Evolutionary conservation across 2,888 invertebrate species (phyloP).

Genomic region (Leptogaster cylindrica): DNA sequence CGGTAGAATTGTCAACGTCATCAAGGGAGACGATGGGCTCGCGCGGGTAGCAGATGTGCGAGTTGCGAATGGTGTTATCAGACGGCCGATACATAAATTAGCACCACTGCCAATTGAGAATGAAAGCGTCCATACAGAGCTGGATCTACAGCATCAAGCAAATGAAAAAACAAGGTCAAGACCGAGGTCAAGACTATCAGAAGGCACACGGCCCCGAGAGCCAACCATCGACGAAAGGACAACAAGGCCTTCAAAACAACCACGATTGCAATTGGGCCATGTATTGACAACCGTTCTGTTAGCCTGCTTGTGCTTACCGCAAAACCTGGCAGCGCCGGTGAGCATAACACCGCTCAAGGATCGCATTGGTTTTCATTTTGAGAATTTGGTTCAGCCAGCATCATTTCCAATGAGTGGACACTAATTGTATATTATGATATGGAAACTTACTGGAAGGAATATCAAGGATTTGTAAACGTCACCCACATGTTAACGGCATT

Average conservation of each 20-base stretch:
- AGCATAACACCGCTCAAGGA: not conserved
- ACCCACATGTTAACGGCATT: not conserved
- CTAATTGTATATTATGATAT: not conserved
- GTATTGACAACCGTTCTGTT: not conserved
- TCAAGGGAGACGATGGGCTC: constrained; percentile 49
- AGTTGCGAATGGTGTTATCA: not conserved
- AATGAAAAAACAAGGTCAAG: too few relatives aligned
- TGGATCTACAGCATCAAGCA: too few relatives aligned
- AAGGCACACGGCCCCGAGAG: too few relatives aligned
- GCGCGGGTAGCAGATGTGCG: constrained; percentile 43
- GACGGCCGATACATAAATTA: constrained; percentile 1
- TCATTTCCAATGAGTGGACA: constrained; percentile 6
- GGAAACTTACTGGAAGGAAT: not conserved
- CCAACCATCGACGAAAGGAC: too few relatives aligned
- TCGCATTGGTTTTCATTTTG: not conserved
- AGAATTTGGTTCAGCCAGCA: constrained; percentile 1
- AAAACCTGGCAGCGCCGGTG: not conserved
- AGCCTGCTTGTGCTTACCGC: not conserved
- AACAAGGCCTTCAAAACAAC: too few relatives aligned
- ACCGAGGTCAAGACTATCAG: too few relatives aligned
- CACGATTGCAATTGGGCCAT: not conserved
- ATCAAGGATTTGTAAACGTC: not conserved
- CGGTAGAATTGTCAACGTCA: constrained; percentile 47
- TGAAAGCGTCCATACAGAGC: too few relatives aligned
- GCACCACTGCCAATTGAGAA: not conserved